Conservation (phyloP, 2,888 invertebrate species). For the Epinotia bilunana region DNA sequence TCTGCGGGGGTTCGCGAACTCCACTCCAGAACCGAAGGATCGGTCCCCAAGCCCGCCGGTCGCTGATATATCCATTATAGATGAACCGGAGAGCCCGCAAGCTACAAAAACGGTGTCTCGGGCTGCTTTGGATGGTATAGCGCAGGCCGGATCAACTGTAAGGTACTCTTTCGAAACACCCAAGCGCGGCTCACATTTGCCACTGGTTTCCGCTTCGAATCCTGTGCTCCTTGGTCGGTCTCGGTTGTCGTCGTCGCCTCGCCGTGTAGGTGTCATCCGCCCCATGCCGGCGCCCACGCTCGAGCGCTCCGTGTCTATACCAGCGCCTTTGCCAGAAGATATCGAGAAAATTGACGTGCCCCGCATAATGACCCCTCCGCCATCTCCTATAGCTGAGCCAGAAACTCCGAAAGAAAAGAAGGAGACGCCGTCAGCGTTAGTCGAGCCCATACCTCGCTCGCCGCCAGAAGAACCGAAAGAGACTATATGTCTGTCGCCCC, state of each 20-base stretch:
- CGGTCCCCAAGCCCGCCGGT: slow-evolving; percentile 56
- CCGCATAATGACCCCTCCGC: slow-evolving; percentile 52
- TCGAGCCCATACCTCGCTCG: slow-evolving; percentile 70
- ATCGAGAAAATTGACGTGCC: slow-evolving; percentile 52
- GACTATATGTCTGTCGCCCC: slow-evolving; percentile 53
- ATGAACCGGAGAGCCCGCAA: slow-evolving; percentile 58
- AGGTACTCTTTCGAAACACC: slow-evolving; percentile 85
- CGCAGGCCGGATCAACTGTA: slow-evolving; percentile 87
- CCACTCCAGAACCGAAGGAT: slow-evolving; percentile 68
- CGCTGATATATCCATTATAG: slow-evolving; percentile 57
- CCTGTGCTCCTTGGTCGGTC: slow-evolving; percentile 68
- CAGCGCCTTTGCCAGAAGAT: slow-evolving; percentile 47
- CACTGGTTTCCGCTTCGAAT: slow-evolving; percentile 73
- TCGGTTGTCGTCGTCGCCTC: slow-evolving; percentile 64
- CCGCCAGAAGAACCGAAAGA: slow-evolving; percentile 62
- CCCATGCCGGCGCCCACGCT: slow-evolving; percentile 73
- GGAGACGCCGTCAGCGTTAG: slow-evolving; percentile 70
- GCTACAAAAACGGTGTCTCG: slow-evolving; percentile 50
- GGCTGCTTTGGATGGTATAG: slow-evolving; percentile 83
- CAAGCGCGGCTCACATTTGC: slow-evolving; percentile 66
- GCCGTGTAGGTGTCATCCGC: slow-evolving; percentile 84
- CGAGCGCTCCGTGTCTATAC: slow-evolving; percentile 48
- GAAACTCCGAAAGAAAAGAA: slow-evolving; percentile 54
- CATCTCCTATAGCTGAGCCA: slow-evolving; percentile 73
- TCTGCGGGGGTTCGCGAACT: slow-evolving; percentile 68